A percentile compares a stretch with the other conserved stretches of the same genome.
phyloP scores from a whole-genome alignment of 2,797 vertebrate genomes.

The Protosalanx chinensis region DNA sequence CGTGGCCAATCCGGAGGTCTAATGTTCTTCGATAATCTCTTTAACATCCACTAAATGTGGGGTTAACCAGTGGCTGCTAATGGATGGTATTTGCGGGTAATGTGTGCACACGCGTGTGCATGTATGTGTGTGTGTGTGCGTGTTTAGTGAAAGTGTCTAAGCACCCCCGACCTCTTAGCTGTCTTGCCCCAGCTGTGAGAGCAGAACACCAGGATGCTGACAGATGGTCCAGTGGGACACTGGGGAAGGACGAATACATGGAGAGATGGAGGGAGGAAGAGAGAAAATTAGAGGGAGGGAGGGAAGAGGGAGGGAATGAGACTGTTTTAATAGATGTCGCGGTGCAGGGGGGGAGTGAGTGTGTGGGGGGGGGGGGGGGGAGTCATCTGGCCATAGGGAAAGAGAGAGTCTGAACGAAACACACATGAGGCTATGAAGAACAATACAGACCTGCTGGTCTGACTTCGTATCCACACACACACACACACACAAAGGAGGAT shows the following conservation, averaged over 20 bases:
- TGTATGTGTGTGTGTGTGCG: conserved; percentile 21
- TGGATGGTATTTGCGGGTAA: conserved; percentile 33
- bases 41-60: conserved; percentile 20
- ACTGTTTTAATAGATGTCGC: conserved; percentile 7
- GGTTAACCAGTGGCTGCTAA: conserved; percentile 39
- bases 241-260: background rate
- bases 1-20: background rate
- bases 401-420: conserved; percentile 28
- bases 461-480: conserved; percentile 22
- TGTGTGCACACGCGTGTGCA: background rate
- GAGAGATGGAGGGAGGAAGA: background rate
- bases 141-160: conserved; percentile 42
- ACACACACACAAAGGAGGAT: background rate
- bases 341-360: background rate
- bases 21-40: conserved; percentile 32
- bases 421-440: conserved; percentile 15
- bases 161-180: conserved; percentile 9
- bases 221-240: conserved; percentile 66
- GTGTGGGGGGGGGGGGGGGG: background rate
- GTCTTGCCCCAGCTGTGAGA: conserved; percentile 56
- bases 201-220: conserved; percentile 52
- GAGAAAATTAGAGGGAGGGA: conserved; percentile 11
- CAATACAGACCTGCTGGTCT: conserved; percentile 35
- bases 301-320: conserved; percentile 32
- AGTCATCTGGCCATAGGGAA: conserved; percentile 10